phyloP scores from a whole-genome alignment of 2,797 vertebrate species.

The Buceros bicornis region DNA sequence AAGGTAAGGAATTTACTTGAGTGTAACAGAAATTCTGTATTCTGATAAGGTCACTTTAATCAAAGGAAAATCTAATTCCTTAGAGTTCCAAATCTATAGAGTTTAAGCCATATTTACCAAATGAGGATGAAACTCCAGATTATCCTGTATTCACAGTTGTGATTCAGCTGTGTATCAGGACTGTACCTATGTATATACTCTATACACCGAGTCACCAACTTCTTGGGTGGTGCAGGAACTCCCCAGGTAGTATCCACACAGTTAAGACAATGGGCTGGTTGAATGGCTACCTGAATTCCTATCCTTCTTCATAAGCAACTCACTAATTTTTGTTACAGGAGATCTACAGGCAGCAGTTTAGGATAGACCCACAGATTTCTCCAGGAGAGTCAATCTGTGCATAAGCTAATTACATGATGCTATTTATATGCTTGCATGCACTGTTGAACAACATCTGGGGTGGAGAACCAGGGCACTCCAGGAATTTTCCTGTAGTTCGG shows the following conservation, averaged over 20 bases:
- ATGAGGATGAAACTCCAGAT: not conserved
- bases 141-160: not conserved
- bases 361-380: not conserved
- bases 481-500: not conserved
- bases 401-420: not conserved
- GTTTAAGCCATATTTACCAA: not conserved
- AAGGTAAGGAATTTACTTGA: not conserved
- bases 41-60: not conserved
- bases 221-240: not conserved
- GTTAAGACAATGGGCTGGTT: not conserved
- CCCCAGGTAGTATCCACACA: too few species aligned
- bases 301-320: not conserved
- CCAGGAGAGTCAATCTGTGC: not conserved
- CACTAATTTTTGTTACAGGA: not conserved
- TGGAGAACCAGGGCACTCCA: not conserved
- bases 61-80: not conserved
- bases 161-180: not conserved
- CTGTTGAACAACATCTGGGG: not conserved
- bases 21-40: not conserved
- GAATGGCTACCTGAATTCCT: not conserved
- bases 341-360: not conserved
- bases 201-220: not conserved
- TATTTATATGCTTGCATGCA: not conserved
- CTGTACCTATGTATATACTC: not conserved
- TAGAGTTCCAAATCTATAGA: accelerated